These are phyloP conservation scores for Stegodyphus mimosarum DNA, from an alignment of 1,140 invertebrate species.

Conservation along the genomic window DNA sequence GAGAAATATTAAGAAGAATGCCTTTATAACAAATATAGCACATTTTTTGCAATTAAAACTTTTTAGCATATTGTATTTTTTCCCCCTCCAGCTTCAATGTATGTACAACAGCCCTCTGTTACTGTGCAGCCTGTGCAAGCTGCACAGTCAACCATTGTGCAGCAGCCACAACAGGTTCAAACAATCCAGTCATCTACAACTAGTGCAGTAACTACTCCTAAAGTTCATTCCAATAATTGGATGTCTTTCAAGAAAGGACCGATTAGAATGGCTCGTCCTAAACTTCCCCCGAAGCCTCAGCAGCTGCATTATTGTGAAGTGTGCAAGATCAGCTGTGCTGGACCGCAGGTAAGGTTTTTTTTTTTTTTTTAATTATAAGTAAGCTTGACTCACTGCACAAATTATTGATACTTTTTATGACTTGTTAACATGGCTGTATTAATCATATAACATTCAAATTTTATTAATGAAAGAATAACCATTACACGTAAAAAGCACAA, in stretches of 20 bases:
- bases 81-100: conserved; percentile 34
- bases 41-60: too few relatives aligned
- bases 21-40: too few relatives aligned
- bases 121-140: conserved; percentile 49
- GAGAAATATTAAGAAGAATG: too few relatives aligned
- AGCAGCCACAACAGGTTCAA: conserved; percentile 46
- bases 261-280: conserved; percentile 69
- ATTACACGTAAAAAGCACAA: too few relatives aligned
- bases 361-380: too few relatives aligned
- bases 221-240: conserved; percentile 60
- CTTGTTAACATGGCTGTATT: too few relatives aligned
- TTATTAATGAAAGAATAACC: too few relatives aligned
- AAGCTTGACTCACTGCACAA: too few relatives aligned
- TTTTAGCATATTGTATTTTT: background rate
- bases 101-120: conserved; percentile 53
- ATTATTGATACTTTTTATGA: too few relatives aligned
- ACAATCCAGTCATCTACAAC: conserved; percentile 46
- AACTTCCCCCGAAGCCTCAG: conserved; percentile 87
- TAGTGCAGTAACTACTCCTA: conserved; percentile 49
- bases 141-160: conserved; percentile 47
- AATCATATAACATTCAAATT: too few relatives aligned
- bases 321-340: conserved; percentile 97
- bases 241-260: conserved; percentile 52
- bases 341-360: conserved; percentile 81
- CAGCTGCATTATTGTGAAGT: conserved; percentile 95